Base-by-base conservation (phyloP, 2,113 vertebrate species). In the Xiphophorus hellerii region DNA sequence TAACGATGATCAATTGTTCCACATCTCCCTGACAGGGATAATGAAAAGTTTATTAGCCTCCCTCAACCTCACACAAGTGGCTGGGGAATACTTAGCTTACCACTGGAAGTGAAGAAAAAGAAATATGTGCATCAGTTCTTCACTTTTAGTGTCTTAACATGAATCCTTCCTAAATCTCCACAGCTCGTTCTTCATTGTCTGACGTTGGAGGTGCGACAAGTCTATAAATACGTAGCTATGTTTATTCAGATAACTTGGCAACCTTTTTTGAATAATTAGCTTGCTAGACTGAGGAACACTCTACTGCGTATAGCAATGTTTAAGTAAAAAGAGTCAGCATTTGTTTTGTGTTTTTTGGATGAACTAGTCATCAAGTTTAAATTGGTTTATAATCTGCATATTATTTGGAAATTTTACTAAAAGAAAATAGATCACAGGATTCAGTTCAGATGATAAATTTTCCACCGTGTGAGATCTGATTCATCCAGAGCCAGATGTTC, bases 41-140 rank as follows among this genome's bases (percentile, higher is more conserved):
- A 91, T 91, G 77, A 90, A 88, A 85, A 77, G 83, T 85, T 80
- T 85, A 88, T 90, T 92, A 88, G 77, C 87, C 81, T 83, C 71
- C 66, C 39, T 83, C 70, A 88, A 85, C 86, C 76, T 78, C 75
- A 76, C 73, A 69, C 2, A 27, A 77, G 62, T 35, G 76, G 68
- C 62, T 67, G 31, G 75, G 79, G 80, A 81, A 70, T 63, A 84
- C 65, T 84, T 90, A 85, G 89, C 86, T 90, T 87, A 83, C 73
- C 68, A 22, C 11, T 48, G 7, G 71, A 76, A 70, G 73, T 3
- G 30, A 17, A 39, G 9, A 28, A 66, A 44, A 37, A 54, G 42
- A 1, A 44, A 74, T 25, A 37, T 27, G 62, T 11, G n/a, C 17
- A 1, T 62, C 17, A 35, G 15, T 48, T 69, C 1, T 69, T 39